Conservation (phyloP, 2,888 invertebrate species). For the Octodonta nipae region DNA sequence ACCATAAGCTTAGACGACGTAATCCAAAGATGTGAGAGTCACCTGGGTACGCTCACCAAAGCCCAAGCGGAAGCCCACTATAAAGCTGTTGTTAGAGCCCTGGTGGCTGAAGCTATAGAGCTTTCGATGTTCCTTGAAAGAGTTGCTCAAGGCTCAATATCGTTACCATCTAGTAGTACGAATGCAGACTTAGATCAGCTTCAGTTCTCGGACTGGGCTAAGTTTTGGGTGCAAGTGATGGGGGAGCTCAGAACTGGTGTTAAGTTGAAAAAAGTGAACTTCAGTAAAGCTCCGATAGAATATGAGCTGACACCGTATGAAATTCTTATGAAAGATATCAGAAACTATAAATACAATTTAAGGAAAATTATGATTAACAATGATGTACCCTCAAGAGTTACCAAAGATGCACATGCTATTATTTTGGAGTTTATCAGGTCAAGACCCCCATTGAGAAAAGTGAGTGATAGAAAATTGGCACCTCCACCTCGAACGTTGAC, state of each 20-base stretch:
- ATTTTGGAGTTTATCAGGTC: conserved; percentile 94
- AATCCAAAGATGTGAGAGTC: conserved; percentile 23
- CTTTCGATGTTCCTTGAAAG: conserved; percentile 79
- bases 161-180: conserved; percentile 47
- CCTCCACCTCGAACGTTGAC: conserved; percentile 65
- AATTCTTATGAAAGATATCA: conserved; percentile 90
- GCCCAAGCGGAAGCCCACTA: conserved; percentile 67
- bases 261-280: conserved; percentile 77
- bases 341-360: conserved; percentile 76
- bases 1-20: conserved; percentile 23
- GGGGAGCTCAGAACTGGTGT: conserved; percentile 83
- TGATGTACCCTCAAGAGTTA: conserved; percentile 66
- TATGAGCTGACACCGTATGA: conserved; percentile 93
- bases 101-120: conserved; percentile 83
- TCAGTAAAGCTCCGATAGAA: conserved; percentile 66
- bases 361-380: conserved; percentile 76
- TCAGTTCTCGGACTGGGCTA: conserved; percentile 85
- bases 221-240: conserved; percentile 92
- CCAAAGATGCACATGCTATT: conserved; percentile 88
- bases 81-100: conserved; percentile 81
- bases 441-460: conserved; percentile 84
- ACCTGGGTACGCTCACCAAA: conserved; percentile 29
- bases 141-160: conserved; percentile 58
- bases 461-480: conserved; percentile 69
- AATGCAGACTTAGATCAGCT: conserved; percentile 61